Evolutionary conservation across 2,888 invertebrate species (phyloP).

Genomic region (Pandemis corylana): DNA sequence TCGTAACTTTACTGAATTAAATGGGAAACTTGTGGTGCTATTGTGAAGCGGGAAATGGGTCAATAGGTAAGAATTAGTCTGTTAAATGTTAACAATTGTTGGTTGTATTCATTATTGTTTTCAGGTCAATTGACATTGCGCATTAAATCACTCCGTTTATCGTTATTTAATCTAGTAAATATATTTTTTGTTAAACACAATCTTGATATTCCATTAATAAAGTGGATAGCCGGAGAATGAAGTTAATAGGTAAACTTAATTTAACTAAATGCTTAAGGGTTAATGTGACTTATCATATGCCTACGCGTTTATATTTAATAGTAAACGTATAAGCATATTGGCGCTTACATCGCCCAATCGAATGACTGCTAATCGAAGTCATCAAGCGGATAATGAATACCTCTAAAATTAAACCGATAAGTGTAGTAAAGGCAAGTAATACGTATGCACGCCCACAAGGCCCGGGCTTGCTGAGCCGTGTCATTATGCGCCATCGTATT

Average conservation of each 20-base stretch:
- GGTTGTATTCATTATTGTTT: neutral
- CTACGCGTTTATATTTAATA: no score
- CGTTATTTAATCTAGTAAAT: no score
- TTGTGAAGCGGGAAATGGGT: neutral
- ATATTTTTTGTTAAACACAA: no score
- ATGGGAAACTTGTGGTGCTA: neutral
- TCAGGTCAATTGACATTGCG: no score
- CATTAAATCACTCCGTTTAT: no score
- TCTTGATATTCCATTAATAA: no score
- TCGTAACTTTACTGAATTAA: slow-evolving; percentile 1
- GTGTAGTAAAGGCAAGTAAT: slow-evolving; percentile 28
- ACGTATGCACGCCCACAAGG: slow-evolving; percentile 17
- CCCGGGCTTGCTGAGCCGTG: slow-evolving; percentile 63
- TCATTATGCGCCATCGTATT: slow-evolving; percentile 73
- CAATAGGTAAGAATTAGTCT: neutral
- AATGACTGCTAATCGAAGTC: slow-evolving; percentile 1
- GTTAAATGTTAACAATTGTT: neutral
- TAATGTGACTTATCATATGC: no score
- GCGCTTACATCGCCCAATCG: neutral
- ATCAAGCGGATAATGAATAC: slow-evolving; percentile 12
- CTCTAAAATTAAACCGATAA: slow-evolving; percentile 7
- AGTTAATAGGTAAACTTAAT: neutral
- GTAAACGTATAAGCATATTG: neutral
- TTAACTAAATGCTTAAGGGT: neutral
- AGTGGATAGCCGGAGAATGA: no score